Evolutionary conservation across 2,888 invertebrate genomes (phyloP), one percentile per base, ranked within the genome.

Genomic region (Rotaria magnacalcarata): DNA sequence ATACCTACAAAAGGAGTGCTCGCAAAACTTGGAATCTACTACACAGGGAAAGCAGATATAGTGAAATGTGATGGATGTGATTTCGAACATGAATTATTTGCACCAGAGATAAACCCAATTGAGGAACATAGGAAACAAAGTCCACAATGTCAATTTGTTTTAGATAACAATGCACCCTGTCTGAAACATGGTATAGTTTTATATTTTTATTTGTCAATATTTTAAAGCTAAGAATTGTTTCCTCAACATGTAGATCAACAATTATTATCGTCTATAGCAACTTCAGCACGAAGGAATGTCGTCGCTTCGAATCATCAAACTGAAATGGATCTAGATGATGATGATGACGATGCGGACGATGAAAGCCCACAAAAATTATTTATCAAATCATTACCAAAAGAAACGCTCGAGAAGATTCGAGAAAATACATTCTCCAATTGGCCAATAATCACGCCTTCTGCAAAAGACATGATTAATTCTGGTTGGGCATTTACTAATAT

Each of bases 181-280:
- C 67, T 0, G 7, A 41, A 19, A 16, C 1, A 34, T 67, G 16
- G 67, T 67, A 19, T 34, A 2, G 19, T 19, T 27, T 34, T 16
- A 11, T 14, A 16, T 16, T 67, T 16, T 67, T 34, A 34, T 34
- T 34, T 34, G 34, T 34, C 34, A 34, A 34, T 34, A 34, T 34
- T 34, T 34, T 34, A 34, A 34, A 34, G 34, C 1, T 34, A 34
- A 34, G 34, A 34, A 34, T 34, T 34, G 34, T 34, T 34, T 34
- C 34, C 2, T 27, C 14, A 10, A 19, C 14, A 16, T 34, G 34
- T 67, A 67, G 67, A 19, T 27, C 34, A 3, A 19, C 5, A 0
- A 19, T 1, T 2, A 27, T 1, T 7, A 67, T 1, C 0, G 0
- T 0, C 34, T 19, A 67, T 34, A 19, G 1, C 3, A 16, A 34